Evolutionary conservation across 2,113 vertebrate genomes (phyloP).

Genomic region (Copsychus sechellarum): DNA sequence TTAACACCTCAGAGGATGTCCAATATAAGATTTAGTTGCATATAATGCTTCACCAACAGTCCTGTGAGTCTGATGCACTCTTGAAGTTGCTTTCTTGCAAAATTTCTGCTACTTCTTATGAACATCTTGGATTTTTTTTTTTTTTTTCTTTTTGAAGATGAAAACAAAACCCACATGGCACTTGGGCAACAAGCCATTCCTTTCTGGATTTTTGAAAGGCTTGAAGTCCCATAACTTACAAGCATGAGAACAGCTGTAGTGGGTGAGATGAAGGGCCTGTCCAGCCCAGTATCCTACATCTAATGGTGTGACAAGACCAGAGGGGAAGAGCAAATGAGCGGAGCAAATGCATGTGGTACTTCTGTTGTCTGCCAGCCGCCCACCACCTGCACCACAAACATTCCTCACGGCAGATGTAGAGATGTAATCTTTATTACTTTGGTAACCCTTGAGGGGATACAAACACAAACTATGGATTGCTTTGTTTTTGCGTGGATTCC

Average conservation of each 20-base stretch:
- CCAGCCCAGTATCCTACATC: neutral
- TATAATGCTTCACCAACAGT: neutral
- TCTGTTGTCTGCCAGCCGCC: neutral
- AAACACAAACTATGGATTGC: neutral
- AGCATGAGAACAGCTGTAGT: constrained; percentile 16
- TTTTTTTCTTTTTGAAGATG: constrained; percentile 2
- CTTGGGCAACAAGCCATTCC: neutral
- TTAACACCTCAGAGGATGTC: neutral
- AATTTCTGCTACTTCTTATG: neutral
- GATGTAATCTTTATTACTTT: neutral
- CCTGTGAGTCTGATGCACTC: neutral
- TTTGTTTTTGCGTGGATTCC: rapidly evolving
- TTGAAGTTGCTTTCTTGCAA: neutral
- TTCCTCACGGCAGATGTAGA: neutral
- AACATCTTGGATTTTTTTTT: neutral
- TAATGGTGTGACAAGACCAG: neutral
- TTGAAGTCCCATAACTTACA: constrained; percentile 16
- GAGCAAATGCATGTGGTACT: neutral
- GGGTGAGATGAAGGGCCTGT: neutral
- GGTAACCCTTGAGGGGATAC: neutral
- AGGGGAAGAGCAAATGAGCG: neutral
- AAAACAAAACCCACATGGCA: constrained; percentile 27
- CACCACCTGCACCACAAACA: neutral
- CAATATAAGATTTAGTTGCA: neutral
- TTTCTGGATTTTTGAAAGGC: neutral